These are phyloP conservation scores for Vultur gryphus DNA, from an alignment of 2,797 vertebrate genomes.

Conservation along the genomic window DNA sequence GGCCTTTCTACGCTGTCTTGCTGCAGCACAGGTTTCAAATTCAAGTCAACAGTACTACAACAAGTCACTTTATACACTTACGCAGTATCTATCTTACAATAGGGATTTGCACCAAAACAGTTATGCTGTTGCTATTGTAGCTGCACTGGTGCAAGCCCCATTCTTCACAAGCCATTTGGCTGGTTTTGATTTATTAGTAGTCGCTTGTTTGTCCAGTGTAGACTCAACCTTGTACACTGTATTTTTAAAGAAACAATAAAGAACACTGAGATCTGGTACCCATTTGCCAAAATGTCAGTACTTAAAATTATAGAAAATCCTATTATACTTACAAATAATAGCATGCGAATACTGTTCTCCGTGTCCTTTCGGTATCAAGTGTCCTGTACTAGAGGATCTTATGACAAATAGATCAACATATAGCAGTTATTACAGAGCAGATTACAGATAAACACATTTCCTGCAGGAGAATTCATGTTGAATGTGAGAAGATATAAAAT, in stretches of 20 bases:
- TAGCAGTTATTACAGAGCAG: neutral
- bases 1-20: neutral
- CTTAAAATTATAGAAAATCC: neutral
- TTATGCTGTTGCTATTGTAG: neutral
- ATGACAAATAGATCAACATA: neutral
- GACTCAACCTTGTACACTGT: neutral
- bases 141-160: neutral
- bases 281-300: neutral
- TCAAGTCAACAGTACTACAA: neutral
- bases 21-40: neutral
- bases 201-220: neutral
- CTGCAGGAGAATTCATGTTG: neutral
- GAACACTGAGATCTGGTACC: neutral
- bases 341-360: neutral
- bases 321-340: neutral
- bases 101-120: neutral
- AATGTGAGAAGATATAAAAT: neutral
- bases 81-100: neutral
- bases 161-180: neutral
- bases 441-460: neutral
- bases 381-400: neutral
- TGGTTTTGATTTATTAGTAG: neutral
- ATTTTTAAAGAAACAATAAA: neutral
- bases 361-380: neutral
- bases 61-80: neutral